Evolutionary conservation across 2,797 vertebrate species (phyloP), one percentile per base, ranked within the genome.

Genomic region (Ctenopoma kingsleyae): DNA sequence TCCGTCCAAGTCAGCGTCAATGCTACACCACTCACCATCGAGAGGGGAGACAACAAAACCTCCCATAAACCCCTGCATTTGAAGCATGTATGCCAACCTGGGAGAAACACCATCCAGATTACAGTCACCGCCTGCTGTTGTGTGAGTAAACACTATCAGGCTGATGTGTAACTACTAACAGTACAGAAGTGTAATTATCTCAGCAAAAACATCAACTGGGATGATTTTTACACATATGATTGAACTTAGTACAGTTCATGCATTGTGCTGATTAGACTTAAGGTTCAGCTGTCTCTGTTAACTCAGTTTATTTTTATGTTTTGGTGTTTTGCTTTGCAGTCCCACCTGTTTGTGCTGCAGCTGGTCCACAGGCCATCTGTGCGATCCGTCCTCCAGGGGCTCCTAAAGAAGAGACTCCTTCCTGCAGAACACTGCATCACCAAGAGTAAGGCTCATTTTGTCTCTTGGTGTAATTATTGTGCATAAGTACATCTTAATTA

Each of bases 1-100:
- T 99, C 98, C 0, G 98, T 99, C 83, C 98, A 99, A 93, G 98
- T 99, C 95, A 99, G 98, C 70, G 98, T 99, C 87, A 99, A 99
- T 2, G 98, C 98, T 86, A 99, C 98, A 0, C 98, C 98, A 1
- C 97, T 99, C 89, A 99, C 97, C 90, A 99, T 99, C 2, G 98
- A 99, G 70, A 93, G 98, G 5, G 98, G 98, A 0, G 98, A 99
- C 95, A 99, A 99, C 94, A 99, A 99, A 94, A 99, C 98, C 48
- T 99, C 98, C 77, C 98, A 99, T 92, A 99, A 99, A 91, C 97
- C 98, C 80, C 86, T 99, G 94, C 98, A 99, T 93, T 95, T 99
- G 74, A 99, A 99, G 89, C 97, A 99, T 0, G 98, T 99, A 48
- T 99, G 98, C 91, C 97, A 99, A 90, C 98, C 98, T 0, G 98